Percentiles rank a stretch among this genome's conserved stretches.
Evolutionary conservation across 2,888 invertebrate genomes (phyloP).

Genomic region (Leptinotarsa haldemani): DNA sequence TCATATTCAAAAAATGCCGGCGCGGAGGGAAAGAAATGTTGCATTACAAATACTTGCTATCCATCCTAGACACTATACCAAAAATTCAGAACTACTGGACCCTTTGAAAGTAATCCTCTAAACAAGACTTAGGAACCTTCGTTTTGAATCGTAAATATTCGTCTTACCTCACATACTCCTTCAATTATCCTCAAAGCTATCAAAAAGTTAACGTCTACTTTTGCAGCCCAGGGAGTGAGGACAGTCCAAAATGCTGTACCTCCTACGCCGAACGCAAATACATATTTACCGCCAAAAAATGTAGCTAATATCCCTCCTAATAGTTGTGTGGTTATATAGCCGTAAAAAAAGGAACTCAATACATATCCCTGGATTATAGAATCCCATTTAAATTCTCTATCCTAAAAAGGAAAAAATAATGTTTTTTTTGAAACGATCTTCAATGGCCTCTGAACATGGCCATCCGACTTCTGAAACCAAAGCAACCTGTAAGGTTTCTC

Average conservation of each 20-base stretch:
- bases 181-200: slow-evolving; percentile 72
- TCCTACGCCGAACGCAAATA: slow-evolving; percentile 27
- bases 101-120: neutral
- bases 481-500: too few species aligned
- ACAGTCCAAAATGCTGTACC: slow-evolving; percentile 26
- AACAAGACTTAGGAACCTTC: neutral
- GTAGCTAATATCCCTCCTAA: slow-evolving; percentile 87
- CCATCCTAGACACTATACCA: neutral
- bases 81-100: neutral
- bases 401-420: slow-evolving; percentile 28
- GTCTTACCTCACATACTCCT: slow-evolving; percentile 58
- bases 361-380: slow-evolving; percentile 81
- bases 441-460: too few species aligned
- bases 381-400: slow-evolving; percentile 79
- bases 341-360: slow-evolving; percentile 89
- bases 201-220: slow-evolving; percentile 76
- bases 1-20: too few species aligned
- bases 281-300: slow-evolving; percentile 72
- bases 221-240: slow-evolving; percentile 24
- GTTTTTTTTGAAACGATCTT: neutral
- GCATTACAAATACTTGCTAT: too few species aligned
- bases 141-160: neutral
- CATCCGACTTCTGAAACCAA: too few species aligned
- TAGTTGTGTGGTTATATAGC: slow-evolving; percentile 86
- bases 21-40: too few species aligned